Evolutionary conservation across 1,140 invertebrate species (phyloP).

Genomic region (Anagrus nilaparvatae): DNA sequence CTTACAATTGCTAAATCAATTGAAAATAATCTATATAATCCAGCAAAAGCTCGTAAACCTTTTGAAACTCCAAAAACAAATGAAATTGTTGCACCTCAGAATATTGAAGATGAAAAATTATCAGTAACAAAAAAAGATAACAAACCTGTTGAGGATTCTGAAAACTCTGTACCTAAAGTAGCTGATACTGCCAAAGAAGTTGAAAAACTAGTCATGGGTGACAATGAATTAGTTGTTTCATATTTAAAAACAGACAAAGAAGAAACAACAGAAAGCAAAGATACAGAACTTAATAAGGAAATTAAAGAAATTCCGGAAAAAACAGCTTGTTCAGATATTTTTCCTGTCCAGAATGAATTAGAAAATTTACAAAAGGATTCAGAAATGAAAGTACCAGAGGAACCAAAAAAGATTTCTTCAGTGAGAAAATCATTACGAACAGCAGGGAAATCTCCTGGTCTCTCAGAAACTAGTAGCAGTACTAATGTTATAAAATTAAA

Average conservation of each 20-base stretch:
- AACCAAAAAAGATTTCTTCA: constrained; percentile 15
- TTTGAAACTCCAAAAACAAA: constrained; percentile 36
- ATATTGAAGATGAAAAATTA: constrained; percentile 19
- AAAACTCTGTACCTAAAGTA: constrained; percentile 38
- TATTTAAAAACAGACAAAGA: constrained; percentile 20
- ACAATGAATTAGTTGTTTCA: too few relatives aligned
- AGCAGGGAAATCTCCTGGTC: constrained; percentile 12
- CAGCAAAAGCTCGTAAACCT: constrained; percentile 28
- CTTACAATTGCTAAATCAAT: constrained; percentile 36
- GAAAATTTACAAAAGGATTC: too few relatives aligned
- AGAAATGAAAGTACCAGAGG: constrained; percentile 12
- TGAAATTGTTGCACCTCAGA: constrained; percentile 33
- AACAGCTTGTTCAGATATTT: neutral
- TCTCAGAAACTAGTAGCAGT: constrained; percentile 6
- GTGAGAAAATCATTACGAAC: constrained; percentile 22
- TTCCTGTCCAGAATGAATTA: neutral
- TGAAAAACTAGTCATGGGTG: constrained; percentile 43
- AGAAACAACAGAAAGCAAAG: constrained; percentile 14
- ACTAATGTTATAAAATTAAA: too few relatives aligned
- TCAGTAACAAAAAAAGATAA: neutral
- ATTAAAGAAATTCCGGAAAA: neutral
- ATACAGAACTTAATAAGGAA: too few relatives aligned
- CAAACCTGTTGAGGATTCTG: constrained; percentile 21
- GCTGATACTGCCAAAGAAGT: constrained; percentile 45
- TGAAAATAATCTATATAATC: constrained; percentile 30